Evolutionary conservation across 1,140 invertebrate genomes (phyloP), one percentile per base, ranked within the genome.

Genomic region (Archegozetes longisetosus): DNA sequence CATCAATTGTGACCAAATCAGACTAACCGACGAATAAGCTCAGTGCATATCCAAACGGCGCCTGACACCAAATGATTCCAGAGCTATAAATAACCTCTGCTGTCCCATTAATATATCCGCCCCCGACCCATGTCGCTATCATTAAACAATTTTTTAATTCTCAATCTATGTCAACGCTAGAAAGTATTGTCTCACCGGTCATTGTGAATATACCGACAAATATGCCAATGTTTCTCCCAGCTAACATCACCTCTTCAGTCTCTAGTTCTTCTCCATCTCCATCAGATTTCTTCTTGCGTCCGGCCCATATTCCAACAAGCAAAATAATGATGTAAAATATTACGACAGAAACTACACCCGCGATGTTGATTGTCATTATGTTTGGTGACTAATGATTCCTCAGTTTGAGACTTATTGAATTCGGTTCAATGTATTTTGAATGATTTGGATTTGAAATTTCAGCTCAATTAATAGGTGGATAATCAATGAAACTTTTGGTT

Each of bases 191-290:
- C 68, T 76, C 72, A 89, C 87, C 86, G 72, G 93, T 97, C 93
- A 97, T 98, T 17, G 93, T 97, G 67, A 97, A 96, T 62, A 95
- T 92, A 22, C 93, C 93, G 48, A 97, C 92, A 66, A 97, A 88
- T 2, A 94, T 76, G 3, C 93, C 92, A 66, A 97, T 96, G 68
- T 89, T 93, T 53, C 93, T 77, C 1, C 92, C 92, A 0, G 93
- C 93, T 66, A 97, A 72, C 91, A 97, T 96, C 17, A 98, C 89
- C 72, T 95, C 90, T 74, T 95, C 91, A 25, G 75, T 77, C 69
- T 93, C 71, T 3, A 66, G 61, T 12, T 70, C 66, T 25, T 65
- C 54, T 60, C 61, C 55, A 20, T 52, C 54, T 66, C 72, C 68
- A 52, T 84, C 84, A 3, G 79, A 73, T 61, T 84, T 82, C 72